Evolutionary conservation across 2,888 invertebrate genomes (phyloP), one percentile per base, ranked within the genome.

Genomic region (Lypha dubia): DNA sequence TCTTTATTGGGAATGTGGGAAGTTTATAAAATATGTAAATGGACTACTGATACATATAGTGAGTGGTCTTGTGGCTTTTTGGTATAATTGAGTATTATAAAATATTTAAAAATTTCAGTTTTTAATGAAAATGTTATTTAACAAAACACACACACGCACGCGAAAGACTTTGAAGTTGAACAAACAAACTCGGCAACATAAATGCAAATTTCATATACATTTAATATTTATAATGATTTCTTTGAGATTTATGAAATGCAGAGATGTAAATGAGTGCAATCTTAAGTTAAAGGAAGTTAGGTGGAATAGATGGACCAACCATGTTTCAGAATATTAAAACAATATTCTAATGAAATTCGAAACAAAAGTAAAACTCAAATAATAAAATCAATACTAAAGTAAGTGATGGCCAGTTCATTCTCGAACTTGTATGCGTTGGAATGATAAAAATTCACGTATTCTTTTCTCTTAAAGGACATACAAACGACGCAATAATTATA

Each of bases 71-170:
- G 24, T 22, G 8, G 15, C 13, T 44, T 41, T 22, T 32, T 41
- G 7, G 44, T 35, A 44, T 58, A 60, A 67, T 68, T 58, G 17
- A 24, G n/a, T 58, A 20, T 79, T 70, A 73, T 63, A 71, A 79
- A 79, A 63, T 79, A 79, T 71, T 79, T 28, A 70, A 63, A 79
- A 79, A 53, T 71, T n/a, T 44, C 68, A 77, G 49, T 76, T 76
- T 49, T 65, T 2, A 62, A 9, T 35, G 35, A 58, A 58, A 49
- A 49, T 49, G 1, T 49, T n/a, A n/a, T 9, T n/a, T 11, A 17
- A 63, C 22, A 3, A 17, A 38, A 24, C 1, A 41, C n/a, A 24
- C 4, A 17, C 9, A 32, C 5, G n/a, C 22, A 22, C 9, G 11
- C 13, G 28, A 41, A 63, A 49, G 17, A 32, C 1, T 56, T 77